These are phyloP conservation scores for Leucophora obtusa DNA, from an alignment of 2,888 invertebrate species.

Conservation along the genomic window DNA sequence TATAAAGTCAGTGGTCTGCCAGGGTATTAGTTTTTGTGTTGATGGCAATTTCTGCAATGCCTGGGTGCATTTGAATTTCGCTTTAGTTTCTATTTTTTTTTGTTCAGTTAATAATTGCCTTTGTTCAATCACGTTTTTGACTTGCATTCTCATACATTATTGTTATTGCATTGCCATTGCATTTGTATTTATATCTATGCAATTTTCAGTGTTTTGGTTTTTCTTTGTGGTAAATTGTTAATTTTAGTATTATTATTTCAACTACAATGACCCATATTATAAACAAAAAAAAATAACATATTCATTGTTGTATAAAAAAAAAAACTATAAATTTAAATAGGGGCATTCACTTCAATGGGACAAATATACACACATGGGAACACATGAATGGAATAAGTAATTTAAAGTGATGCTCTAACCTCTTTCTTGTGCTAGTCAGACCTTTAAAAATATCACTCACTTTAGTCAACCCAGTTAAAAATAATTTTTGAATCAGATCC, in stretches of 20 bases:
- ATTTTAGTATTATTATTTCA: conserved; percentile 50
- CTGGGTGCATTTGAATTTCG: background rate
- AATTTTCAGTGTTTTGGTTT: conserved; percentile 5
- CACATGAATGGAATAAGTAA: too few relatives aligned
- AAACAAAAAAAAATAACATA: background rate
- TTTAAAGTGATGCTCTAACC: too few relatives aligned
- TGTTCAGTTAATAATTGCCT: conserved; percentile 51
- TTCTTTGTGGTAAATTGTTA: conserved; percentile 44
- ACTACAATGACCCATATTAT: conserved; percentile 57
- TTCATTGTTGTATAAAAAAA: background rate
- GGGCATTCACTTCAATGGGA: background rate
- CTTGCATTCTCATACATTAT: conserved; percentile 53
- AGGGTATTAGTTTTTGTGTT: too few relatives aligned
- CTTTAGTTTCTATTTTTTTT: background rate
- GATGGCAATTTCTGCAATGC: too few relatives aligned
- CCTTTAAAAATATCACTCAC: too few relatives aligned
- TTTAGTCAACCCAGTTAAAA: too few relatives aligned
- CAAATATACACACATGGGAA: too few relatives aligned
- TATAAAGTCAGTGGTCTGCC: too few relatives aligned
- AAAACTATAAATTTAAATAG: background rate
- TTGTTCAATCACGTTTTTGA: conserved; percentile 64
- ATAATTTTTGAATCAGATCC: too few relatives aligned
- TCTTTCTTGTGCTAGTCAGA: too few relatives aligned
- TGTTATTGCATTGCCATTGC: conserved; percentile 20
- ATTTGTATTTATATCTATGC: background rate